Base-by-base conservation (phyloP, 2,888 invertebrate species). In the Synergus laeviventris region DNA sequence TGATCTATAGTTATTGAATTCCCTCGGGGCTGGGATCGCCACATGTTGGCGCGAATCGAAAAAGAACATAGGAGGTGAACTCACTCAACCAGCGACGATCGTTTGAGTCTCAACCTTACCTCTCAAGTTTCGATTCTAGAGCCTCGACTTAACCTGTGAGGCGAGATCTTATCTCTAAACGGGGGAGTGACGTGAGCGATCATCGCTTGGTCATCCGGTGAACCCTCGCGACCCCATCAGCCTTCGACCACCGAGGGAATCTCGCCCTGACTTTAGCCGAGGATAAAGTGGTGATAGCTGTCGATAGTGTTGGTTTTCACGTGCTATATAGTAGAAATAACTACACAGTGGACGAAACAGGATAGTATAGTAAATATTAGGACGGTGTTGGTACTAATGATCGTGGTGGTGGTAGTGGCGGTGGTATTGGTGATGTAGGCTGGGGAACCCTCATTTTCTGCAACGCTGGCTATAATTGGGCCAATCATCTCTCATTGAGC, bases 1-100 rank as follows among this genome's bases (percentile, higher is more conserved):
- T 87, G 87, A 87, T 85, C 84, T 87, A 87, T 85, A 84, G 86
- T 87, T 87, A 87, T 87, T 85, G 87, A 87, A 87, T 86, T 86
- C 85, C 84, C 84, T 74, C 74, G 85, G 83, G 84, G 78, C 82
- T 79, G 78, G 78, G 83, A 81, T 83, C 81, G 78, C 79, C 79
- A 76, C 79, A 78, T 77, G 79, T 80, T 81, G 78, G 74, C 54
- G 80, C 75, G 79, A 77, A 78, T 76, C 79, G 75, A 16, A n/a
- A 16, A 79, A 76, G 79, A 79, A 82, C 73, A 74, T 59, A n/a
- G 45, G 60, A 24, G 73, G 21, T 45, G 73, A 78, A 59, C 42
- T 78, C 59, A 62, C 75, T 77, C 76, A 61, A 75, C 70, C 75
- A 62, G 74, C 76, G 70, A 66, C 54, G 75, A 45, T 42, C 75